Evolutionary conservation across 2,888 invertebrate genomes (phyloP).

Genomic region (Drosophila gaucha): DNA sequence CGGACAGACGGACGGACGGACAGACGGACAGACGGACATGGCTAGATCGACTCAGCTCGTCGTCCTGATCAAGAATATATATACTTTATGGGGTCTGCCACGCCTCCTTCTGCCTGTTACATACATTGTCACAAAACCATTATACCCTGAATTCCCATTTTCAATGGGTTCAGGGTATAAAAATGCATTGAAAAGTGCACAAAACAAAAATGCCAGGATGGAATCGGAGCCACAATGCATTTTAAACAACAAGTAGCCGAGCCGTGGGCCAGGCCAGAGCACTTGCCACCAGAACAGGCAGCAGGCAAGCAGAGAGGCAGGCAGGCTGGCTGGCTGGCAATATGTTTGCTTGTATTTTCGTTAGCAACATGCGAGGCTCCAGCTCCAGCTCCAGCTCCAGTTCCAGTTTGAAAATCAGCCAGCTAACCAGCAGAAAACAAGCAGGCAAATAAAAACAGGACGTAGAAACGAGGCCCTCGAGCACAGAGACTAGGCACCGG

Average conservation of each 20-base stretch:
- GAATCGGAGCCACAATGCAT: conserved; percentile 57
- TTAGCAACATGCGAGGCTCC: conserved; percentile 55
- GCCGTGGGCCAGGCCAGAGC: conserved; percentile 1
- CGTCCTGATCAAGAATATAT: no score
- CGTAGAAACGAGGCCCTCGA: conserved; percentile 18
- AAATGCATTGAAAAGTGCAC: conserved; percentile 48
- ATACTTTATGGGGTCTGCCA: no score
- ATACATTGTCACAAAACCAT: no score
- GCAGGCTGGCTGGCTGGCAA: conserved; percentile 8
- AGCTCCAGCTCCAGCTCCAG: not conserved
- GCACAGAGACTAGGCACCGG: conserved; percentile 26
- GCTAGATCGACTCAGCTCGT: no score
- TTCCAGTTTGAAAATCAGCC: conserved; percentile 67
- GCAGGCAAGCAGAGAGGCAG: not conserved
- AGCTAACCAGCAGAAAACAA: conserved; percentile 77
- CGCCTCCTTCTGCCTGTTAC: no score
- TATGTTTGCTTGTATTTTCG: conserved; percentile 72
- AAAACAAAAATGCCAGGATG: conserved; percentile 12
- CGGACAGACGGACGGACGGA: no score
- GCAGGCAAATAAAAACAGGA: conserved; percentile 73
- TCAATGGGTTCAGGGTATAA: no score
- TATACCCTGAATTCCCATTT: no score
- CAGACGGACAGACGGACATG: no score
- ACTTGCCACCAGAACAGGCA: not conserved
- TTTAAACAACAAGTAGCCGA: conserved; percentile 64